Evolutionary conservation across 2,797 vertebrate species (phyloP).

Genomic region (Tapirus indicus): DNA sequence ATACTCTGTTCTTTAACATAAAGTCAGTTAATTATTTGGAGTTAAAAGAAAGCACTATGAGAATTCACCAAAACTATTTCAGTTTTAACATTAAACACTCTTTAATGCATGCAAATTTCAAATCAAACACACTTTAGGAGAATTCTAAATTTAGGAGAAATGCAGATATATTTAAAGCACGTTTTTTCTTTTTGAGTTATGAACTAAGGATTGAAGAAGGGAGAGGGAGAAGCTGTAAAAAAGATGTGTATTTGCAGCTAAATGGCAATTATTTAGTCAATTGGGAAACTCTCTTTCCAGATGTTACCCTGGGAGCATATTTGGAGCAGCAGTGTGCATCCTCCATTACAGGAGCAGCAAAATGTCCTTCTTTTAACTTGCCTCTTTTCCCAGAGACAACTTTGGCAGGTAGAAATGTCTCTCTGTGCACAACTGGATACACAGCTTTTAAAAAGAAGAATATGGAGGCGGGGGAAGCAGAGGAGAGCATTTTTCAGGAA

Average conservation of each 20-base stretch:
- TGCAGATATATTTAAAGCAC: background rate
- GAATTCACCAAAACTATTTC: background rate
- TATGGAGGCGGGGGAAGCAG: background rate
- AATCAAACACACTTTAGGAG: background rate
- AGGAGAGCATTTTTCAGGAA: background rate
- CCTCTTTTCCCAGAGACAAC: conserved; percentile 67
- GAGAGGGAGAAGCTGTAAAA: background rate
- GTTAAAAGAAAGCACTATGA: background rate
- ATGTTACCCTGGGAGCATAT: conserved; percentile 66
- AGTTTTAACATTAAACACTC: background rate
- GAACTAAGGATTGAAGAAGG: background rate
- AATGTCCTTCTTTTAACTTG: conserved; percentile 56
- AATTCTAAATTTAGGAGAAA: conserved; percentile 20
- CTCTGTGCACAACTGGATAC: conserved; percentile 43
- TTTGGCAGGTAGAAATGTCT: conserved; percentile 59
- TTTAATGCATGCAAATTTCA: background rate
- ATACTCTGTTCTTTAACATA: background rate
- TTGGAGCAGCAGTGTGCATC: conserved; percentile 57
- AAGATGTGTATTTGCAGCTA: background rate
- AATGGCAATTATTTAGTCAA: conserved; percentile 60
- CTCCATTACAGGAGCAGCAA: conserved; percentile 42
- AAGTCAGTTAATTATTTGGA: background rate
- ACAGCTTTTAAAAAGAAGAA: conserved; percentile 44
- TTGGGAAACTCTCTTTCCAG: conserved; percentile 36
- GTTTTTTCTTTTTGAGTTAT: background rate